Percentiles rank a stretch among this genome's conserved stretches.
These are phyloP conservation scores for Anas bahamensis DNA, from an alignment of 2,797 vertebrate species.

Conservation along the genomic window DNA sequence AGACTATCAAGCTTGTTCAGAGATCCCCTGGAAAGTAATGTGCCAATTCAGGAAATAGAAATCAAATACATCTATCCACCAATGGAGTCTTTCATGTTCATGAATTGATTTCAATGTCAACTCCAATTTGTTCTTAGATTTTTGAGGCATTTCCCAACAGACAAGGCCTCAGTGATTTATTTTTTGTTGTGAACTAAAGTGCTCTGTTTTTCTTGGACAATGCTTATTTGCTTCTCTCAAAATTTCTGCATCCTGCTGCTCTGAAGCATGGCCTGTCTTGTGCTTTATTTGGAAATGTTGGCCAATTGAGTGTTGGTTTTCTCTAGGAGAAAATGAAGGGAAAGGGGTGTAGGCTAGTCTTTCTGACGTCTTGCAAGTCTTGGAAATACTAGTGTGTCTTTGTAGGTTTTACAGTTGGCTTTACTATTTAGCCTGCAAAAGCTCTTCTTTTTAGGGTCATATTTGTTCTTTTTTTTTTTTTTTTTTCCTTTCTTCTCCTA, in stretches of 20 bases:
- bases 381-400: not conserved
- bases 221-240: not conserved
- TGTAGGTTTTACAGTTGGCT: not conserved
- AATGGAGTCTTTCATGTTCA: not conserved
- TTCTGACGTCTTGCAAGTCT: not conserved
- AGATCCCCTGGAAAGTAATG: not conserved
- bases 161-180: not conserved
- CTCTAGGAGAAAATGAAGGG: not conserved
- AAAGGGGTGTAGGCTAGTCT: not conserved
- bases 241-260: constrained; percentile 5
- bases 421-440: not conserved
- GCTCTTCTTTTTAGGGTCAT: not conserved
- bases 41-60: constrained; percentile 1
- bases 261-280: not conserved
- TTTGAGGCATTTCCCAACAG: constrained; percentile 46
- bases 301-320: not conserved
- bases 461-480: not conserved
- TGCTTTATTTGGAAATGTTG: not conserved
- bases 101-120: constrained; percentile 52
- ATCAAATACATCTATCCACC: constrained; percentile 5
- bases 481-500: not conserved
- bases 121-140: constrained; percentile 15
- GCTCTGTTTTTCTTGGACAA: not conserved
- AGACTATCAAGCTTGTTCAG: not conserved
- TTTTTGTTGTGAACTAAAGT: constrained; percentile 6